phyloP scores from a whole-genome alignment of 2,888 invertebrate genomes.

The Eupithecia subumbrata region DNA sequence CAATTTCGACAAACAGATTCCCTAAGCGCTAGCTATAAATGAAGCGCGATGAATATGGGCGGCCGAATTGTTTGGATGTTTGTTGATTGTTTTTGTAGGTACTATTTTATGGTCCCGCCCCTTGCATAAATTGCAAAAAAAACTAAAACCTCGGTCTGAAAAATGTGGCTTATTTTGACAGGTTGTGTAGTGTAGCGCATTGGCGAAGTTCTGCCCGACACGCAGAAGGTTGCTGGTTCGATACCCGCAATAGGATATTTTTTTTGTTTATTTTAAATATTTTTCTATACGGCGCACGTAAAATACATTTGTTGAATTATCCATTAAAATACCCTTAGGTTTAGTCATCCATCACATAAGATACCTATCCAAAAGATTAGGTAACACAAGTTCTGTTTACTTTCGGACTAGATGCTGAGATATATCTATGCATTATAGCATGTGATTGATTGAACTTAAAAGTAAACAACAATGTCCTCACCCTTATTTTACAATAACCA shows the following conservation, averaged over 20 bases:
- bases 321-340: too few relatives aligned
- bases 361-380: not conserved
- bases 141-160: not conserved
- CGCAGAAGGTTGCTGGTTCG: not conserved
- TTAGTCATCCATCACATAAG: not conserved
- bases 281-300: not conserved
- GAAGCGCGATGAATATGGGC: constrained; percentile 19
- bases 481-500: constrained; percentile 16
- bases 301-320: too few relatives aligned
- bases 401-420: not conserved
- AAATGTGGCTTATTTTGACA: not conserved
- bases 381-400: not conserved
- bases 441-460: not conserved
- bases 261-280: not conserved
- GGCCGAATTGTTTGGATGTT: not conserved
- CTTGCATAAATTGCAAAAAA: not conserved
- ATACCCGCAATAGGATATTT: not conserved
- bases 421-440: not conserved
- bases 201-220: not conserved
- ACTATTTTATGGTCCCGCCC: not conserved
- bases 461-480: not conserved
- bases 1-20: constrained; percentile 38
- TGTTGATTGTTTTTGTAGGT: not conserved
- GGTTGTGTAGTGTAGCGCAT: too few relatives aligned
- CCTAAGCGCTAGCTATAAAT: constrained; percentile 18